Base-by-base conservation (phyloP, 2,797 vertebrate genomes). In the Podarcis lilfordi region DNA sequence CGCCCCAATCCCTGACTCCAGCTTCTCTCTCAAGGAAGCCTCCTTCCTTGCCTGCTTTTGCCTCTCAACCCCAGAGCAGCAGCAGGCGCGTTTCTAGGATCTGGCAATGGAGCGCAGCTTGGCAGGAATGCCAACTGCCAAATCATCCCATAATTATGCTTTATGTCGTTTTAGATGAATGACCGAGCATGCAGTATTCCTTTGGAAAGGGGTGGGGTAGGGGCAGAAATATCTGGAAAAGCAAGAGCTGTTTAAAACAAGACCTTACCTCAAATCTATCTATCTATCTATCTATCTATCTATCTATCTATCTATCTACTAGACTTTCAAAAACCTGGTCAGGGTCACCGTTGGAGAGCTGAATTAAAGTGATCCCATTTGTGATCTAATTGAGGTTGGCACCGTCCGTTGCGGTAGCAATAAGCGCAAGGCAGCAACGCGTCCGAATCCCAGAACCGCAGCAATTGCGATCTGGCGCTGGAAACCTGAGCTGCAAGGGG, bases 61-160 rank as follows among this genome's bases (percentile, higher is more conserved):
- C 82, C 68, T 94, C 89, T 68, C 5, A 88, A 91, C 94, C 91
- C 74, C 92, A 92, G 89, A 93, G 92, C 91, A 94, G 91, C 89
- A 66, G 72, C 4, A 50, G 25, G 32, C 64, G 72, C 76, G 17
- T 68, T 94, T 90, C 92, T 95, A 93, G 96, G 76, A 88, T 94
- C 95, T 97, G 96, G 96, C 96, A 72, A 93, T 91, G 97, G 95
- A 96, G 93, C 86, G 80, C 90, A 91, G 91, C 95, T 97, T 97
- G 96, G 96, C 96, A 96, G 95, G 95, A 94, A 91, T 93, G 91
- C 96, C 96, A 94, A 96, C 96, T 97, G 97, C 96, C 97, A 97
- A 96, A 97, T 96, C 97, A 97, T 96, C 96, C 96, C 97, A 96
- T 97, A 97, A 97, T 97, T 96, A 97, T 96, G 95, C 95, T 97